Conservation (phyloP, 2,888 invertebrate species). For the Ommatoiulus sabulosus region DNA sequence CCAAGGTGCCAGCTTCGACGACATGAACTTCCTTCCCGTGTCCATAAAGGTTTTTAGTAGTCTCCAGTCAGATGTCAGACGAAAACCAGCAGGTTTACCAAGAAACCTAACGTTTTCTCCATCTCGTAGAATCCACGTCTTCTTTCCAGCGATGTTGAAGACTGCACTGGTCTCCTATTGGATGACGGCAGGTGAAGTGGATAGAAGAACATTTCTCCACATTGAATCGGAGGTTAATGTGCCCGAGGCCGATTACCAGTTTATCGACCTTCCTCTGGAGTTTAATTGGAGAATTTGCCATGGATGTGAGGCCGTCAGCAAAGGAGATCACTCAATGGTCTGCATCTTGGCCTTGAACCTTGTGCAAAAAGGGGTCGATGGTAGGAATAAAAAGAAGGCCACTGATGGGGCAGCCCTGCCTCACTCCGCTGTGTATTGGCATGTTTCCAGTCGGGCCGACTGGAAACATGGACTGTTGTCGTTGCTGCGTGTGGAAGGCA, state of each 20-base stretch:
- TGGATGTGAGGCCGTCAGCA: constrained; percentile 60
- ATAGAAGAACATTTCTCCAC: not conserved
- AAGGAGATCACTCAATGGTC: constrained; percentile 56
- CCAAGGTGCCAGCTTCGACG: constrained; percentile 62
- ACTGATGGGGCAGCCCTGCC: constrained; percentile 62
- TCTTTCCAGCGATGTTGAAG: not conserved
- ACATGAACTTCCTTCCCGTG: constrained; percentile 56
- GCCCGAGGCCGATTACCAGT: constrained; percentile 60
- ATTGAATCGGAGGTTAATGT: not conserved
- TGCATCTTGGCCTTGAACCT: not conserved
- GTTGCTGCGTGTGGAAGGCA: constrained; percentile 60
- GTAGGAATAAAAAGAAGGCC: constrained; percentile 62
- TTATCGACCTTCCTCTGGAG: constrained; percentile 45
- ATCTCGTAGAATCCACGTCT: constrained; percentile 22
- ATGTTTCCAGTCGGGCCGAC: constrained; percentile 58
- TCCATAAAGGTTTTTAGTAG: constrained; percentile 48
- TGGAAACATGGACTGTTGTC: not conserved
- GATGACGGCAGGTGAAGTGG: not conserved
- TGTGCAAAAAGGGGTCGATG: constrained; percentile 60
- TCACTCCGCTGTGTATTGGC: constrained; percentile 60
- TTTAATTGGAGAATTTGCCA: not conserved
- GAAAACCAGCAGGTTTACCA: constrained; percentile 25
- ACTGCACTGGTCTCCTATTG: not conserved
- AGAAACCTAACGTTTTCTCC: not conserved
- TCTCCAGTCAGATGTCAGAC: not conserved